Conservation (phyloP, 2,113 vertebrate genomes). For the Brachyhypopomus gauderio region DNA sequence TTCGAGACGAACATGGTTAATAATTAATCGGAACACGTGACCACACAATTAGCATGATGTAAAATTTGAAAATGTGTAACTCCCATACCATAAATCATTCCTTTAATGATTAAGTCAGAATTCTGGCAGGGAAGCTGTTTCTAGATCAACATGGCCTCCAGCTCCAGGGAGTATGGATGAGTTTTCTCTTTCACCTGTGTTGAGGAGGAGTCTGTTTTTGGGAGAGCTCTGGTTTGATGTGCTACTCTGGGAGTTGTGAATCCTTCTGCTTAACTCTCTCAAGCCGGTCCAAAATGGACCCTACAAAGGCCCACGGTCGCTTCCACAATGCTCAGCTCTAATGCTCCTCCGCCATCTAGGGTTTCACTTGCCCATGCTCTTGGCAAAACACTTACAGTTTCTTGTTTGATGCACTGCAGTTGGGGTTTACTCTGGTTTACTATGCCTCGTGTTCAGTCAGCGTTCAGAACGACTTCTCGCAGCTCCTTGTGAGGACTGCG, state of each 20-base stretch:
- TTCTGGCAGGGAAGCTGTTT: background rate
- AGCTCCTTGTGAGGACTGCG: background rate
- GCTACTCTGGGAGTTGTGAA: background rate
- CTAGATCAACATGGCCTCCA: background rate
- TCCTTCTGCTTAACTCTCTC: conserved; percentile 8
- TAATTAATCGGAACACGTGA: too few relatives aligned
- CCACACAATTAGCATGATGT: too few relatives aligned
- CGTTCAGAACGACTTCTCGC: background rate
- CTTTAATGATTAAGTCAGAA: conserved; percentile 14
- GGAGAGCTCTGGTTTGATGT: background rate
- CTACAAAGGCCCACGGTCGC: background rate
- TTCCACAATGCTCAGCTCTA: background rate
- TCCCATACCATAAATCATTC: background rate
- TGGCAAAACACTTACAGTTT: conserved; percentile 16
- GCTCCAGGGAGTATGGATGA: background rate
- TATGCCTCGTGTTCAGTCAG: background rate
- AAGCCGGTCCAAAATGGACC: conserved; percentile 14
- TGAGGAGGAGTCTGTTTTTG: background rate
- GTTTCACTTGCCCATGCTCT: conserved; percentile 30
- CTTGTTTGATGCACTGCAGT: conserved; percentile 4
- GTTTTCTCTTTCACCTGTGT: conserved; percentile 4
- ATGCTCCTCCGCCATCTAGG: background rate
- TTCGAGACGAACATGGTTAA: too few relatives aligned
- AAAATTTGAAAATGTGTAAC: too few relatives aligned
- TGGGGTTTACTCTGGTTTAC: background rate